These are phyloP conservation scores for Mellivora capensis DNA, from an alignment of 2,113 vertebrate genomes.

Conservation along the genomic window DNA sequence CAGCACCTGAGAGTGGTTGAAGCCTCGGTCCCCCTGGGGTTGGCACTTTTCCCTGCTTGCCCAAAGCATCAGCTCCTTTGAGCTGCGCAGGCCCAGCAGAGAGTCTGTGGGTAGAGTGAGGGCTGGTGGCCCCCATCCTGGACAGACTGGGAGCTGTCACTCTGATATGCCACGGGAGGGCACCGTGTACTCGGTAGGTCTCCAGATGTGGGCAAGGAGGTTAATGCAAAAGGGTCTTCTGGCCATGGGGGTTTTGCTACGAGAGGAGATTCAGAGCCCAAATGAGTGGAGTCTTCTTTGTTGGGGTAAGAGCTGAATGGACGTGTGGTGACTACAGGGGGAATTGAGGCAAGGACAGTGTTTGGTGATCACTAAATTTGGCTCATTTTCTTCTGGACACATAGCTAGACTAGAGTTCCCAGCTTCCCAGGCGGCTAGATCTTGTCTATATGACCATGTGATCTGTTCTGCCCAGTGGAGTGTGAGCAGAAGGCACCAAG, in stretches of 20 bases:
- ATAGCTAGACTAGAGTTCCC: background rate
- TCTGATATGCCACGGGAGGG: background rate
- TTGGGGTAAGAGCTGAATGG: background rate
- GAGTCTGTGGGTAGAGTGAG: too few relatives aligned
- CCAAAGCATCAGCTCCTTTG: background rate
- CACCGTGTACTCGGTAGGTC: background rate
- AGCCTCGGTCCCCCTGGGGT: rapidly evolving
- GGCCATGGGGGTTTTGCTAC: background rate
- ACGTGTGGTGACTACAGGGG: background rate
- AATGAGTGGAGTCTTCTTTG: rapidly evolving
- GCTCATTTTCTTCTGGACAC: background rate
- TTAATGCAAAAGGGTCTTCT: background rate
- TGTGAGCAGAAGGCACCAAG: background rate
- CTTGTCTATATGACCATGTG: background rate
- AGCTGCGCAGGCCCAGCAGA: rapidly evolving
- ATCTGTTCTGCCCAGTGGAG: background rate
- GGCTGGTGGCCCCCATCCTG: background rate
- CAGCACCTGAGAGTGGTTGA: background rate
- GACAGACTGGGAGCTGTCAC: background rate
- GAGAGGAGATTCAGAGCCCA: background rate
- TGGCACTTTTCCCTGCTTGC: background rate
- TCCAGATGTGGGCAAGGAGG: background rate
- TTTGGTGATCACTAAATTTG: background rate
- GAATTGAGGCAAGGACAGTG: background rate
- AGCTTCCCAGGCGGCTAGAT: background rate